Evolutionary conservation across 2,888 invertebrate species (phyloP).

Genomic region (Aromia moschata): DNA sequence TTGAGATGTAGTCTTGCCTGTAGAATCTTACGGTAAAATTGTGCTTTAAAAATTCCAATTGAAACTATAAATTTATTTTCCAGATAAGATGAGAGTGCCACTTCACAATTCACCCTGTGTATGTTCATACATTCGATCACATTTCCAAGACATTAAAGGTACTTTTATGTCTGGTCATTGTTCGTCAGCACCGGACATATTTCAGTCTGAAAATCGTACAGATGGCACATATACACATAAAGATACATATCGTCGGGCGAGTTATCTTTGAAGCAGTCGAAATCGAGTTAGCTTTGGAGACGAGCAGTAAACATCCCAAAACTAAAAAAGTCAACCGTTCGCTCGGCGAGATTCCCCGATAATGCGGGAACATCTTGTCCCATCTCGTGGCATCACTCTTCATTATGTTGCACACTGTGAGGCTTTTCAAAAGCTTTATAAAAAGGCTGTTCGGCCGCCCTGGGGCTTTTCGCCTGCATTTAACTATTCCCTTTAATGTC

Average conservation of each 20-base stretch:
- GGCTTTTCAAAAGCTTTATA: constrained; percentile 46
- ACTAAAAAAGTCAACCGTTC: constrained; percentile 36
- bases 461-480: constrained; percentile 43
- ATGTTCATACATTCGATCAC: no score
- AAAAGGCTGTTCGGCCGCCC: constrained; percentile 41
- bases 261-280: constrained; percentile 32
- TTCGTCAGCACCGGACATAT: constrained; percentile 3
- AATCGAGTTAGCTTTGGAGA: constrained; percentile 34
- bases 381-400: constrained; percentile 51
- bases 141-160: constrained; percentile 23
- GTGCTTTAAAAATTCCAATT: no score
- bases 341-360: constrained; percentile 35
- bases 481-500: constrained; percentile 49
- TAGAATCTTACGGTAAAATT: no score
- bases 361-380: constrained; percentile 48
- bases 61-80: no score
- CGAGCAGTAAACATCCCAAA: constrained; percentile 24
- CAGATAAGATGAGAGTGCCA: no score
- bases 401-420: constrained; percentile 45
- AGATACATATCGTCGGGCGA: constrained; percentile 19
- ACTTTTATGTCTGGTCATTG: constrained; percentile 24
- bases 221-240: no score
- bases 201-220: constrained; percentile 1
- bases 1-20: no score
- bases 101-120: no score